A percentile compares a stretch with the other conserved stretches of the same genome.
Evolutionary conservation across 2,888 invertebrate genomes (phyloP).

Genomic region (Clunio marinus): DNA sequence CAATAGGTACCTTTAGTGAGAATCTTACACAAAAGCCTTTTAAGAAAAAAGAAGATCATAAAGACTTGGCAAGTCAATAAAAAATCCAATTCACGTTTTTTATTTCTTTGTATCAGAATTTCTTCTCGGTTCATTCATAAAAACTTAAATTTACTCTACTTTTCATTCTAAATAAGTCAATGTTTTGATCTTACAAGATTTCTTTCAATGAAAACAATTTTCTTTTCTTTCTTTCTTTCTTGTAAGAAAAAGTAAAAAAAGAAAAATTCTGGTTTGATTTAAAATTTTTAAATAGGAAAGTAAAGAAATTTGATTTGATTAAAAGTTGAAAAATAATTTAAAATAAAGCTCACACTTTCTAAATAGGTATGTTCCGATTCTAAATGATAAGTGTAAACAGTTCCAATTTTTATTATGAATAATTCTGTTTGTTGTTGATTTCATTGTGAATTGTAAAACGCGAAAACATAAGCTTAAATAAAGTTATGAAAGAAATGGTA

Average conservation of each 20-base stretch:
- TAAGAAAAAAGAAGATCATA: background rate
- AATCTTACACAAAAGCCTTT: background rate
- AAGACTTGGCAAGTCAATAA: constrained; percentile 3
- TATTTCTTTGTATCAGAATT: background rate
- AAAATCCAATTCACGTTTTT: constrained; percentile 20
- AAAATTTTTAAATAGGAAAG: no score
- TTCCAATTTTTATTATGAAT: no score
- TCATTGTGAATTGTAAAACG: no score
- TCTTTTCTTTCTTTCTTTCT: no score
- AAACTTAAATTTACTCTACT: no score
- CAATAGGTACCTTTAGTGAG: background rate
- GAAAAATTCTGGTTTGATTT: background rate
- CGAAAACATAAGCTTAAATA: no score
- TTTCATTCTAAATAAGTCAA: background rate
- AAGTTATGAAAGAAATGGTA: background rate
- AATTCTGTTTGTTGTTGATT: constrained; percentile 3
- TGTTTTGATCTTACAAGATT: background rate
- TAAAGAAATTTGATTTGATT: no score
- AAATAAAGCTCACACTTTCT: no score
- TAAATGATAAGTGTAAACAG: no score
- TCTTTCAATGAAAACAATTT: background rate
- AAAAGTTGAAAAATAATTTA: no score
- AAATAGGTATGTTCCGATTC: no score
- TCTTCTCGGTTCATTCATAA: constrained; percentile 2
- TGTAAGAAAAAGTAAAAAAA: background rate